These are phyloP conservation scores for Copsychus sechellarum DNA, from an alignment of 2,113 vertebrate species.

Conservation along the genomic window DNA sequence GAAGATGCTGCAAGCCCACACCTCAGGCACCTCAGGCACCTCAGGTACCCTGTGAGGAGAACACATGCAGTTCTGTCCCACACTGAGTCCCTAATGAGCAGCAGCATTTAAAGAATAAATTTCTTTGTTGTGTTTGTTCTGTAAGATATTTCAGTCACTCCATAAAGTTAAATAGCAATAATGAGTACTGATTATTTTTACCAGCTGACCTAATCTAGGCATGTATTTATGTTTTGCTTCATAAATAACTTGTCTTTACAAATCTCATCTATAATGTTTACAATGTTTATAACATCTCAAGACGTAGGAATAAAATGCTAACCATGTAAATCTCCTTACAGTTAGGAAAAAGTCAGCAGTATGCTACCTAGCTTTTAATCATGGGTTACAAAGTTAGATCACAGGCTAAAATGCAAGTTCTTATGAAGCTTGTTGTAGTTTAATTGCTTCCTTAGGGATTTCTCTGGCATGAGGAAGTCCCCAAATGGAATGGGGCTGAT, in stretches of 20 bases:
- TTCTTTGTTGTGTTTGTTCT: neutral
- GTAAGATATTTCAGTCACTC: neutral
- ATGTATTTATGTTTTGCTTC: neutral
- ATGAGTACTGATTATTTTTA: neutral
- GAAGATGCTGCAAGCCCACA: neutral
- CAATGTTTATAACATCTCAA: neutral
- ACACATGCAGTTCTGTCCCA: neutral
- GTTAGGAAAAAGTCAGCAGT: neutral
- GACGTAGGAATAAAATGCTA: neutral
- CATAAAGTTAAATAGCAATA: neutral
- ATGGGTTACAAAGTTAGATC: neutral
- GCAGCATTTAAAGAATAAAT: neutral
- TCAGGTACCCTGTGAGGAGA: neutral
- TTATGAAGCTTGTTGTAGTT: neutral
- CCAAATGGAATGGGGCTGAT: neutral
- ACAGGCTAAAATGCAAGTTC: neutral
- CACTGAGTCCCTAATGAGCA: neutral
- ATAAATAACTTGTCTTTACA: neutral
- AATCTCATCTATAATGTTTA: neutral
- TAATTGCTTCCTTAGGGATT: slow-evolving; percentile 38
- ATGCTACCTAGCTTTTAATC: neutral
- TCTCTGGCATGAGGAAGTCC: neutral
- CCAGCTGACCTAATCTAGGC: neutral
- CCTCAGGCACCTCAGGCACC: neutral
- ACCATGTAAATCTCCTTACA: neutral